Evolutionary conservation across 1,140 invertebrate genomes (phyloP).

Genomic region (Cydia pomonella): DNA sequence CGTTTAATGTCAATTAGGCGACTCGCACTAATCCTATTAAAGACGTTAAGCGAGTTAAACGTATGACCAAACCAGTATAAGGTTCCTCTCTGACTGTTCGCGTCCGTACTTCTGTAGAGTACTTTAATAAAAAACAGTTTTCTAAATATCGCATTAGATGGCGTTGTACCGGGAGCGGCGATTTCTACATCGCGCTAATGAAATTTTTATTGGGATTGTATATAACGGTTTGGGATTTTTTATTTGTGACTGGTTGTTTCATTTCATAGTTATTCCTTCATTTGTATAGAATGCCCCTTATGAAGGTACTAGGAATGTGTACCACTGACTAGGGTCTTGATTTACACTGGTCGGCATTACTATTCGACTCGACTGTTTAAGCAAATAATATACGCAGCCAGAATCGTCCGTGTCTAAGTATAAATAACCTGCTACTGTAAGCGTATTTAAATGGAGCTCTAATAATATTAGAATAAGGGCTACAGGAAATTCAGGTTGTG

Average conservation of each 20-base stretch:
- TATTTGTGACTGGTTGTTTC: no score
- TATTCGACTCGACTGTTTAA: not conserved
- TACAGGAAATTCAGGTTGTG: slow-evolving; percentile 16
- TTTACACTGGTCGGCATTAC: not conserved
- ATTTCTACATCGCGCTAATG: no score
- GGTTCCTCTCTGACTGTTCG: not conserved
- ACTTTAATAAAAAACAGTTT: no score
- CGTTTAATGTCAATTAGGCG: slow-evolving; percentile 68
- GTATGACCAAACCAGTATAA: not conserved
- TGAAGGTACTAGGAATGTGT: no score
- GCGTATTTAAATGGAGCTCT: not conserved
- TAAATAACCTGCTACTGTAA: slow-evolving; percentile 20
- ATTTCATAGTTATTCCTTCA: no score
- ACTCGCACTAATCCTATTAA: slow-evolving; percentile 45
- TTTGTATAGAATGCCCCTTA: no score
- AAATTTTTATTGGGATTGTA: no score
- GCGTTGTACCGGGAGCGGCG: no score
- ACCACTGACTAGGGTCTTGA: no score
- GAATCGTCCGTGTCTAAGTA: slow-evolving; percentile 26
- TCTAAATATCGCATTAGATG: no score
- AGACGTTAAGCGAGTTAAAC: slow-evolving; percentile 17
- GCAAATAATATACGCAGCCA: not conserved
- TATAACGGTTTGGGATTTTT: no score
- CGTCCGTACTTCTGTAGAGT: no score
- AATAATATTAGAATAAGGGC: not conserved